Evolutionary conservation across 2,888 invertebrate genomes (phyloP).

Genomic region (Chrysolina oricalcia): DNA sequence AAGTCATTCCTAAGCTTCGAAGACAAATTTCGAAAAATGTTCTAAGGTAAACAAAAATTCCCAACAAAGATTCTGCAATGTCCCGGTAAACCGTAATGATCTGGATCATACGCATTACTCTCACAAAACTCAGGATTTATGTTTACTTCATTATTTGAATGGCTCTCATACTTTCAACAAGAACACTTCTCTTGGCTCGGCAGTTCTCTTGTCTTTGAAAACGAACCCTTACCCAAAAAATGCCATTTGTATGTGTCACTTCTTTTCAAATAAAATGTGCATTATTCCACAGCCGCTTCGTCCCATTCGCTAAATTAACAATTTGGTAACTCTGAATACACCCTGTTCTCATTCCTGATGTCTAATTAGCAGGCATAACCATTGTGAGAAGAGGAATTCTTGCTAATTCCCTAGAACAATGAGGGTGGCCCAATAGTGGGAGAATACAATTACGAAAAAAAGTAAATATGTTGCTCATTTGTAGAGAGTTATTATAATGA

Average conservation of each 20-base stretch:
- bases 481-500: background rate
- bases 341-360: constrained; percentile 44
- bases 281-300: constrained; percentile 24
- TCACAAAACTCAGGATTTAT: constrained; percentile 25
- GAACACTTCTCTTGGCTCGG: background rate
- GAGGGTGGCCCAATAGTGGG: constrained; percentile 24
- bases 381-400: constrained; percentile 41
- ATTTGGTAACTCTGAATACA: constrained; percentile 48
- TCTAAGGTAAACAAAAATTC: too few relatives aligned
- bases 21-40: too few relatives aligned
- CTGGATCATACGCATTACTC: background rate
- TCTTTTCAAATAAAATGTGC: constrained; percentile 16
- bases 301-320: constrained; percentile 33
- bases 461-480: background rate
- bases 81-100: background rate
- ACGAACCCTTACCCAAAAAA: background rate
- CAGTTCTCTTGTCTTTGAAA: constrained; percentile 23
- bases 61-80: too few relatives aligned
- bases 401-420: constrained; percentile 40
- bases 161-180: constrained; percentile 18
- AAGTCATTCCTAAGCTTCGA: too few relatives aligned
- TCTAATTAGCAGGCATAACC: constrained; percentile 43
- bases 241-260: constrained; percentile 31
- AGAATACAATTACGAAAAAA: background rate
- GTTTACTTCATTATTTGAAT: constrained; percentile 25